Evolutionary conservation across 2,113 vertebrate species (phyloP).

Genomic region (Syngnathus typhle): DNA sequence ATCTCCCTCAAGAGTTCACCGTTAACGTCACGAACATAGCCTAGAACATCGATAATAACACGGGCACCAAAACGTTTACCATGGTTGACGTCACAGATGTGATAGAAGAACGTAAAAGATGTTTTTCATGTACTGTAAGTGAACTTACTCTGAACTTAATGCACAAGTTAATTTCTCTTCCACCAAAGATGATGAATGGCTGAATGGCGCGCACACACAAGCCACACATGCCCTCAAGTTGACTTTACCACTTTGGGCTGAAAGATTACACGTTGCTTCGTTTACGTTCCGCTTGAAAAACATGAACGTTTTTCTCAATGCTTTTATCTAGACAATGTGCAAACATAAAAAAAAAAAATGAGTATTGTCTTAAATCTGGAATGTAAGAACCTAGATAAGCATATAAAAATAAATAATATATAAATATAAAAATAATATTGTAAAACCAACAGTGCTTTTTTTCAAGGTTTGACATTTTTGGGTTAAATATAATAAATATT

Average conservation of each 20-base stretch:
- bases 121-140: background rate
- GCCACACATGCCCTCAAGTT: slow-evolving; percentile 3
- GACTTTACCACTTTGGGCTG: background rate
- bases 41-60: background rate
- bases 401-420: too few relatives aligned
- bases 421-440: too few relatives aligned
- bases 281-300: background rate
- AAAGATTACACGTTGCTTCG: slow-evolving; percentile 3
- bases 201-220: background rate
- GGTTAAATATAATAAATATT: too few relatives aligned
- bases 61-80: background rate
- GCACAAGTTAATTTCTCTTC: background rate
- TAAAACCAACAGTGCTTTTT: too few relatives aligned
- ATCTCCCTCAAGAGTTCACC: background rate
- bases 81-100: background rate
- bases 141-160: background rate
- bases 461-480: too few relatives aligned
- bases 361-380: too few relatives aligned
- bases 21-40: background rate
- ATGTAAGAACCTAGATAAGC: too few relatives aligned
- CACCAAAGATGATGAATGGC: background rate
- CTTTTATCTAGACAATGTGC: background rate
- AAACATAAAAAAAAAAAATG: too few relatives aligned
- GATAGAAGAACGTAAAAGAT: background rate
- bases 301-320: background rate